Evolutionary conservation across 2,888 invertebrate species (phyloP).

Genomic region (Lithodes maja): DNA sequence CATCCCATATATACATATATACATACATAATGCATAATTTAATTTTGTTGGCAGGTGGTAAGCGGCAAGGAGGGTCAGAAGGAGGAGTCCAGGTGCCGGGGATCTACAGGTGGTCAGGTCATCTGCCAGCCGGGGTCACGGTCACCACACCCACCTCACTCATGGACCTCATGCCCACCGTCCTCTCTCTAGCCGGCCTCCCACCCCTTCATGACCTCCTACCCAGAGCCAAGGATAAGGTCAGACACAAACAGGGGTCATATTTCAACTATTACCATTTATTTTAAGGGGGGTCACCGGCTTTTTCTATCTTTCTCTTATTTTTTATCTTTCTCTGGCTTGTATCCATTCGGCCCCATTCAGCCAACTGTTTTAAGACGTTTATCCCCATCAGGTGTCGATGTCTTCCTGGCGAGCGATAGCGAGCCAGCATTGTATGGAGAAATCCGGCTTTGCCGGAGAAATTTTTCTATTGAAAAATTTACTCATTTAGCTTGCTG

Average conservation of each 20-base stretch:
- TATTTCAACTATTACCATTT: background rate
- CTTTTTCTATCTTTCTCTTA: too few relatives aligned
- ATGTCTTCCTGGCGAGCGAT: too few relatives aligned
- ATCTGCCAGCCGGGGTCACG: slow-evolving; percentile 75
- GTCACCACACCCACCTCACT: slow-evolving; percentile 73
- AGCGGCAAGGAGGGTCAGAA: slow-evolving; percentile 73
- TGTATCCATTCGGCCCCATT: too few relatives aligned
- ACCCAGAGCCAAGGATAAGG: slow-evolving; percentile 23
- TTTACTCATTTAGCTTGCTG: too few relatives aligned
- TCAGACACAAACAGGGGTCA: background rate
- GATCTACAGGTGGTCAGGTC: slow-evolving; percentile 77
- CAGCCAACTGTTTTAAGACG: too few relatives aligned
- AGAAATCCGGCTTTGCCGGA: too few relatives aligned
- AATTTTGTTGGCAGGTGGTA: slow-evolving; percentile 68
- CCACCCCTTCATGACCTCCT: slow-evolving; percentile 23
- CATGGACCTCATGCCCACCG: slow-evolving; percentile 75
- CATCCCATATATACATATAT: too few relatives aligned
- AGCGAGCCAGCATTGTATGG: too few relatives aligned
- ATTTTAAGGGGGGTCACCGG: background rate
- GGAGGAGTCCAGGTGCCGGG: slow-evolving; percentile 78
- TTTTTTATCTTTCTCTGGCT: too few relatives aligned
- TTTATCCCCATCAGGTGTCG: too few relatives aligned
- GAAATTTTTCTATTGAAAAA: too few relatives aligned
- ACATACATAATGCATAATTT: too few relatives aligned
- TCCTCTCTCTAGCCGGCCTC: slow-evolving; percentile 73